phyloP scores from a whole-genome alignment of 2,888 invertebrate species.

The Macaria notata region DNA sequence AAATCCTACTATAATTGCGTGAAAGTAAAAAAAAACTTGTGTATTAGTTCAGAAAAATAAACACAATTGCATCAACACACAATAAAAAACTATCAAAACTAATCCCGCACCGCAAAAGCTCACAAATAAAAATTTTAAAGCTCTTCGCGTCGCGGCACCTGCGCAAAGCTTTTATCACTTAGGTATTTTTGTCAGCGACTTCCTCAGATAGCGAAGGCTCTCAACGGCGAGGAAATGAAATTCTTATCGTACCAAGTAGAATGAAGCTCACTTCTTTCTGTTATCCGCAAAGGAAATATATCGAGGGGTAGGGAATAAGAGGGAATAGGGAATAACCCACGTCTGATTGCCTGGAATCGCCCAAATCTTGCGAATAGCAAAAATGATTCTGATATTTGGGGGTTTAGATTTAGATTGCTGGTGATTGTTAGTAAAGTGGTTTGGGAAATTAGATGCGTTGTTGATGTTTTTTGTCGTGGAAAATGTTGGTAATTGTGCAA shows the following conservation, averaged over 20 bases:
- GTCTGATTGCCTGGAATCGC: constrained; percentile 73
- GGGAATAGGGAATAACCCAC: constrained; percentile 43
- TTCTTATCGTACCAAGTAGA: constrained; percentile 79
- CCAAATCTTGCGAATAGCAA: constrained; percentile 55
- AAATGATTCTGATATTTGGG: constrained; percentile 50
- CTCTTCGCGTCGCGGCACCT: constrained; percentile 47
- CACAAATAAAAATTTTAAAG: constrained; percentile 21
- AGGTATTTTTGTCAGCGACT: constrained; percentile 77
- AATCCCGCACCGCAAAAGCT: neutral
- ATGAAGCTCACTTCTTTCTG: constrained; percentile 74
- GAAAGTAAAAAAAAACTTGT: no score
- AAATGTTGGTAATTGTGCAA: no score
- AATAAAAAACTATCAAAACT: neutral
- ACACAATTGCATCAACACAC: neutral
- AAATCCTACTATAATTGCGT: no score
- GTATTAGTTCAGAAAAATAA: no score
- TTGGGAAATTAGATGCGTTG: constrained; percentile 6
- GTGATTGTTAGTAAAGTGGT: constrained; percentile 22
- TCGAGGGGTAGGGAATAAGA: constrained; percentile 47
- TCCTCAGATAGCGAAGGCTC: constrained; percentile 75
- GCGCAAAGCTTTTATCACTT: constrained; percentile 76
- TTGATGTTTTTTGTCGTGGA: no score
- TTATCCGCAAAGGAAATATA: constrained; percentile 78
- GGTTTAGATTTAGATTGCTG: constrained; percentile 31
- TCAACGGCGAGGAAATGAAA: constrained; percentile 79